Base-by-base conservation (phyloP, 2,113 vertebrate species). In the Aptenodytes patagonicus region DNA sequence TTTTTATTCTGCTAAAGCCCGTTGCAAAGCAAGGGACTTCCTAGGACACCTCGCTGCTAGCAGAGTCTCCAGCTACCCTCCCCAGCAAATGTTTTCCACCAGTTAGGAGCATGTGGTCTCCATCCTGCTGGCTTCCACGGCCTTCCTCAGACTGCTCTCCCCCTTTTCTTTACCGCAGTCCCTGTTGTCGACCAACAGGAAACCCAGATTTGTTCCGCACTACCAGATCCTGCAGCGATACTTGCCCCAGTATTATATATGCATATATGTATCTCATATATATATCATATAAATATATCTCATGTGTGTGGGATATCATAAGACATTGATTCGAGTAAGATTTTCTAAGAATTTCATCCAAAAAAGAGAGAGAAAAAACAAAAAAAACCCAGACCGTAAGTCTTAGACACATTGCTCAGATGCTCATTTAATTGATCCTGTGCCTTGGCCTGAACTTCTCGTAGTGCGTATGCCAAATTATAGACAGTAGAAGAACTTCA, bases 221-320 rank as follows among this genome's bases (percentile, higher is more conserved):
- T 10, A 31, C 26, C 42, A n/a, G n/a, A 11, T n/a, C 28, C 28
- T 71, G 20, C 58, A 86, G 46, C 4, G 0, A 36, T 7, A 54
- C 20, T 34, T 54, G 22, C 19, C 52, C 49, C n/a, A 3, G 29
- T 14, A 12, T 60, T 54, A 36, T 11, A n/a, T 17, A 52, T 14
- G 11, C 11, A 21, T 42, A 15, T 34, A 64, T 42, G 21, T 15
- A 24, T 12, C 18, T 57, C 29, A 26, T 5, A 46, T 17, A 61
- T 24, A 19, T 24, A 25, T 46, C 28, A 13, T 8, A 13, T 1
- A 42, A 66, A 58, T 6, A 11, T 4, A 7, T n/a, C 42, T 5
- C 13, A 0, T 26, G 4, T 10, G 6, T 17, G 7, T 10, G 2
- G 3, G 3, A 1, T 7, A 40, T 15, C 78, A 51, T 0, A 0